phyloP scores from a whole-genome alignment of 2,113 vertebrate genomes.

The Myrmophylax atrothorax region DNA sequence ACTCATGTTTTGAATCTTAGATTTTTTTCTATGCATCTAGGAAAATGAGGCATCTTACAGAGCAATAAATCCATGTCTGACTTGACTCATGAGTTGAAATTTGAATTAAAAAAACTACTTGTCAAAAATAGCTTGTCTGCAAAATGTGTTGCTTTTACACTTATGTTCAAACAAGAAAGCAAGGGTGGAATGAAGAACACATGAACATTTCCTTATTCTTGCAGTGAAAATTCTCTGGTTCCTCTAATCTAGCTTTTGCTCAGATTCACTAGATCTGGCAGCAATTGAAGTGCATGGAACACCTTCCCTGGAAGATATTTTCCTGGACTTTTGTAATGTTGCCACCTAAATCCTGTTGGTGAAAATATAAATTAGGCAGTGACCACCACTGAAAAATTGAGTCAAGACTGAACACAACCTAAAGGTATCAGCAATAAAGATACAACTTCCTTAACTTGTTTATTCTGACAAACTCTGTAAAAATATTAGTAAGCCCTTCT shows the following conservation, averaged over 20 bases:
- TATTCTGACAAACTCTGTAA: not conserved
- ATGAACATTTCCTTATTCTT: not conserved
- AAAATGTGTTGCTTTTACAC: not conserved
- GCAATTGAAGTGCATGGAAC: accelerated
- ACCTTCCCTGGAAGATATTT: not conserved
- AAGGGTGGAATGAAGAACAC: not conserved
- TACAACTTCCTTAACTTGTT: not conserved
- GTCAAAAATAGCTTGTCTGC: not conserved
- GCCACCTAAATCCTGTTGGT: not conserved
- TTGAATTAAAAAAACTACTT: not conserved
- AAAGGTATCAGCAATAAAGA: not conserved
- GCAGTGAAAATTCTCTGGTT: not conserved
- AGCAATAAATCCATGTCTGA: not conserved
- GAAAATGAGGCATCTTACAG: not conserved
- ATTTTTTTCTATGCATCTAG: not conserved
- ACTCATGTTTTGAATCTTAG: not conserved
- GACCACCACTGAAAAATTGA: not conserved
- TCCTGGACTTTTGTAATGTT: not conserved
- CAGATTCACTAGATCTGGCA: not conserved
- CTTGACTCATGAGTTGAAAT: not conserved
- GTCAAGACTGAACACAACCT: not conserved
- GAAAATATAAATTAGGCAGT: not conserved
- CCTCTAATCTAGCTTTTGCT: not conserved
- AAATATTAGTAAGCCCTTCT: not conserved
- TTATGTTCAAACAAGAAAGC: not conserved